Evolutionary conservation across 2,113 vertebrate species (phyloP), one percentile per base, ranked within the genome.

Genomic region (Perca schrenkii): DNA sequence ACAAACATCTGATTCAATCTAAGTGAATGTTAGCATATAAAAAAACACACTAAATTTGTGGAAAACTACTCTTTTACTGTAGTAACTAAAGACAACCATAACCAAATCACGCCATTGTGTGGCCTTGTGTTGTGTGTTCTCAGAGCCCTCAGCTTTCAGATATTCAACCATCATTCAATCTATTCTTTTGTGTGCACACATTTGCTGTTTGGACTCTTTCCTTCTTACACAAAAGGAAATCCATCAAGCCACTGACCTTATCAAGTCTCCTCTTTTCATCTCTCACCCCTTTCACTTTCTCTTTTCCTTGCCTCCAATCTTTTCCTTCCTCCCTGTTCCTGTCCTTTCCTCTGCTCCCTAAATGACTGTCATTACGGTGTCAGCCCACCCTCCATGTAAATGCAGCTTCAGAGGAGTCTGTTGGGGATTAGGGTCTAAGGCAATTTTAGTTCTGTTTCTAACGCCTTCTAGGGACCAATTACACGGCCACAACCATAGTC

Each of bases 311-410:
- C 57, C 70, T 62, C 66, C 65, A 86, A 86, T 85, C 60, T 79
- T 82, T 75, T 28, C 65, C 56, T 73, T 79, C 64, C 71, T 84
- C 53, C 60, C 77, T 5, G 25, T 80, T 82, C 75, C 86, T 75
- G 77, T 84, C 53, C 77, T 80, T 89, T 78, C 76, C 81, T 79
- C 71, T 15, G 19, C 72, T 85, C 63, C 70, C 77, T 82, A 85
- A 93, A 94, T 93, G 91, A 94, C 86, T 91, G 89, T 92, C 71
- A 94, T 94, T 93, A 93, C 60, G 1, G 77, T 70, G 82, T 84
- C 92, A 89, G 77, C 81, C 90, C 86, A 79, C 90, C 89, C 87
- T 86, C 79, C 54, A 79, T 82, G 81, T 82, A 86, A 91, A 88
- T 73, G 80, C 74, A 83, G 85, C 86, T 86, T 86, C 66, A 75